Percentiles rank a stretch among this genome's conserved stretches.
Conservation (phyloP, 1,140 invertebrate genomes). For the Dryas iulia region DNA sequence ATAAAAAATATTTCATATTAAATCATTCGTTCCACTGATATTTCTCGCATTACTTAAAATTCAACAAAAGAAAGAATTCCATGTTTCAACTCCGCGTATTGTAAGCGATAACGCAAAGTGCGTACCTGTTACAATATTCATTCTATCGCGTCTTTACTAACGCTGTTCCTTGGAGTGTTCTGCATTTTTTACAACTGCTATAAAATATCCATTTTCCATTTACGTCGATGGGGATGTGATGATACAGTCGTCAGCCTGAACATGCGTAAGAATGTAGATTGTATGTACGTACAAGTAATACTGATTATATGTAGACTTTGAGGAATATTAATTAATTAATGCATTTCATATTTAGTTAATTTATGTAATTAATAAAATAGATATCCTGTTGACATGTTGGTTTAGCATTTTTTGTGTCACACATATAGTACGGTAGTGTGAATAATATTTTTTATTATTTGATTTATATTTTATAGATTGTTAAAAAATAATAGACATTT, state of each 20-base stretch:
- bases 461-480: no score
- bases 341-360: no score
- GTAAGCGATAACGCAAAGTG: background rate
- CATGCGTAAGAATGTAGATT: background rate
- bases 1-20: background rate
- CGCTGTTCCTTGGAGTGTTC: constrained; percentile 7
- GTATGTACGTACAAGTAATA: no score
- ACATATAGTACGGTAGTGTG: no score
- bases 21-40: background rate
- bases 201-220: constrained; percentile 10
- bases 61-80: background rate
- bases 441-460: no score
- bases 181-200: constrained; percentile 1
- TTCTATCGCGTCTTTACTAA: background rate
- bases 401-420: no score
- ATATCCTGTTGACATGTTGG: no score
- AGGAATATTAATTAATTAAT: no score
- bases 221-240: constrained; percentile 2
- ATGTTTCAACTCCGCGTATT: background rate
- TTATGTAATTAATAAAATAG: no score
- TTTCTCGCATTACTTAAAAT: background rate
- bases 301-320: no score
- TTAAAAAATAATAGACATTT: no score
- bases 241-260: background rate
- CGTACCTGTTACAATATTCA: constrained; percentile 8